Base-by-base conservation (phyloP, 2,113 vertebrate genomes). In the Passer montanus region DNA sequence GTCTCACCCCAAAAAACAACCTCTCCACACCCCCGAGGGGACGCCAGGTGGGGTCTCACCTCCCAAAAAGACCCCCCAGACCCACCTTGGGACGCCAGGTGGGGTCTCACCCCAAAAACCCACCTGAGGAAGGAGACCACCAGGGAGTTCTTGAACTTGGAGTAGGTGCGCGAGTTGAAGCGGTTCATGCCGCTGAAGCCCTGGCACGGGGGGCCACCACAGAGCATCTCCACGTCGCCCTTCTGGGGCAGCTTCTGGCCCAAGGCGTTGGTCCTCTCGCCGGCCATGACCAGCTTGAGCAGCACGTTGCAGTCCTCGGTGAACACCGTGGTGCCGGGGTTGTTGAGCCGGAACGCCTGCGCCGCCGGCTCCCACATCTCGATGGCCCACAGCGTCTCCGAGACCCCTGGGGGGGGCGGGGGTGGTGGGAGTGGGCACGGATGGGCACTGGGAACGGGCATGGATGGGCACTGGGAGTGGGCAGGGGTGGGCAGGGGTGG, bases 301-400 rank as follows among this genome's bases (percentile, higher is more conserved):
- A 99, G 96, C 18, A 99, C 95, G 16, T 99, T 99, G 95, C 99
- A 99, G 93, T 99, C 99, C 96, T 99, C 99, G 0, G 99, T 99
- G 98, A 99, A 99, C n/a, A 99, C 99, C 0, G 99, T 99, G 62
- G 97, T 98, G 46, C 98, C 98, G 0, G 99, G 99, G 68, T 99
- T 99, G 97, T 99, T 99, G 21, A 99, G 97, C 31, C 99, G 98
- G 95, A 99, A 99, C 0, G 99, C 99, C 90, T 99, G 99, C 2
- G 99, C 99, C 0, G 99, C 99, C 0, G 99, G 99, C 27, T 99
- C 99, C 99, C 99, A 99, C 99, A 99, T 99, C 97, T 99, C 99
- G 4, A 99, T 98, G 90, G 99, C 99, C 99, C 99, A 99, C 6
- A 98, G 96, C 0, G 99, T 99, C 96, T 99, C 99, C 0, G 98